Evolutionary conservation across 2,797 vertebrate species (phyloP).

Genomic region (Sebastes hubbsi): DNA sequence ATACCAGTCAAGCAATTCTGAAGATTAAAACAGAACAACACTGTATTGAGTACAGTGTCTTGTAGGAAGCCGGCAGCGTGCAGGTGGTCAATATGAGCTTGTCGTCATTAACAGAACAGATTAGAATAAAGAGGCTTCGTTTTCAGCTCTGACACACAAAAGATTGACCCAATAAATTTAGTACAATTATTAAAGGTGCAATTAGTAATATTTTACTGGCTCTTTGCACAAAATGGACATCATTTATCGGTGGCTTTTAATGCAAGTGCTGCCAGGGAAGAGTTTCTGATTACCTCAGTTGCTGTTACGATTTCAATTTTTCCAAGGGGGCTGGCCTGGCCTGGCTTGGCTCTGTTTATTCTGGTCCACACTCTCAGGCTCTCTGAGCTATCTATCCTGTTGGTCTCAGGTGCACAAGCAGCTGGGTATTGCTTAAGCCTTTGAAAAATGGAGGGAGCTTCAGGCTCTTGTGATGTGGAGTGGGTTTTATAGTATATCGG

Average conservation of each 20-base stretch:
- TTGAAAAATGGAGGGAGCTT: not conserved
- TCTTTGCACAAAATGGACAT: not conserved
- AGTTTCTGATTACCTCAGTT: slow-evolving; percentile 5
- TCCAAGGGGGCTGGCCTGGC: not conserved
- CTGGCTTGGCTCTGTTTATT: not conserved
- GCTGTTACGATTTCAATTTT: not conserved
- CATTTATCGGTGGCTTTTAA: not conserved
- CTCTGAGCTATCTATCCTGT: not conserved
- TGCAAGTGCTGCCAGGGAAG: not conserved
- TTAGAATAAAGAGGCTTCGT: slow-evolving; percentile 13
- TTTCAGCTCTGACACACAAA: slow-evolving; percentile 23
- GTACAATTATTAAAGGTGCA: slow-evolving; percentile 1
- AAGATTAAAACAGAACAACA: slow-evolving; percentile 36
- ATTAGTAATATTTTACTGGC: slow-evolving; percentile 33
- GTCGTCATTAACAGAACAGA: slow-evolving; percentile 33
- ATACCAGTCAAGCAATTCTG: slow-evolving; percentile 34
- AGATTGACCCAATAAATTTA: not conserved
- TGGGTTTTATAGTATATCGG: no score
- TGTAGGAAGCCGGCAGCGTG: not conserved
- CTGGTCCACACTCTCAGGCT: not conserved
- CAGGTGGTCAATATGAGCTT: slow-evolving; percentile 26
- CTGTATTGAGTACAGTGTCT: not conserved
- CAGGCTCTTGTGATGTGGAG: not conserved
- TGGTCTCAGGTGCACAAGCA: not conserved
- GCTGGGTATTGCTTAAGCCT: not conserved